Conservation (phyloP, 2,888 invertebrate species). For the Himalopsyche anomala region DNA sequence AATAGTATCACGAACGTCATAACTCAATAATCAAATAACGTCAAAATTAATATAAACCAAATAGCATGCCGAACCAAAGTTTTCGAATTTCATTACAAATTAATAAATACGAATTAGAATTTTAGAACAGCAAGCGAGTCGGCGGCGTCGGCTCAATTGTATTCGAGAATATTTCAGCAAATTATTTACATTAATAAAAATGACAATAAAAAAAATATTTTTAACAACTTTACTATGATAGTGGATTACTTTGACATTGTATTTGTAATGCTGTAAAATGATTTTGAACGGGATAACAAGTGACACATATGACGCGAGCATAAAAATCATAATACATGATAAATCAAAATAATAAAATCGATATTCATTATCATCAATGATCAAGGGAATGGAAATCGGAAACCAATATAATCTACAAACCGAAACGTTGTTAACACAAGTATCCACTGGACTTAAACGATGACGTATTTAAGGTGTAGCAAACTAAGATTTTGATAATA, state of each 20-base stretch:
- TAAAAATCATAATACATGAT: too few relatives aligned
- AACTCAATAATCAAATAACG: conserved; percentile 26
- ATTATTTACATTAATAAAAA: not conserved
- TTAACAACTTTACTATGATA: not conserved
- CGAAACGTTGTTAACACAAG: too few relatives aligned
- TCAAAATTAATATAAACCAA: conserved; percentile 34
- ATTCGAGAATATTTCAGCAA: not conserved
- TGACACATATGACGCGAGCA: too few relatives aligned
- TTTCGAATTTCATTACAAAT: not conserved
- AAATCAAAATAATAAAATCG: too few relatives aligned
- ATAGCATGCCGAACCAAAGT: not conserved
- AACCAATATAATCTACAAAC: too few relatives aligned
- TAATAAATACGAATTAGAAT: conserved; percentile 18
- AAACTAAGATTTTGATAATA: too few relatives aligned
- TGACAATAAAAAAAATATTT: not conserved
- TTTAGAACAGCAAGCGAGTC: conserved; percentile 4
- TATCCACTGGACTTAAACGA: too few relatives aligned
- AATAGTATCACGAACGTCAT: not conserved
- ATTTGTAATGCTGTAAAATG: too few relatives aligned
- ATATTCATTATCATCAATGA: too few relatives aligned
- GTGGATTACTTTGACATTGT: not conserved
- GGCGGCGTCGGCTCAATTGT: not conserved
- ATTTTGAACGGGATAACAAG: too few relatives aligned
- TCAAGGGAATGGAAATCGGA: too few relatives aligned
- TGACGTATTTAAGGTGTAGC: too few relatives aligned